Base-by-base conservation (phyloP, 2,797 vertebrate genomes). In the Tangara arthus region DNA sequence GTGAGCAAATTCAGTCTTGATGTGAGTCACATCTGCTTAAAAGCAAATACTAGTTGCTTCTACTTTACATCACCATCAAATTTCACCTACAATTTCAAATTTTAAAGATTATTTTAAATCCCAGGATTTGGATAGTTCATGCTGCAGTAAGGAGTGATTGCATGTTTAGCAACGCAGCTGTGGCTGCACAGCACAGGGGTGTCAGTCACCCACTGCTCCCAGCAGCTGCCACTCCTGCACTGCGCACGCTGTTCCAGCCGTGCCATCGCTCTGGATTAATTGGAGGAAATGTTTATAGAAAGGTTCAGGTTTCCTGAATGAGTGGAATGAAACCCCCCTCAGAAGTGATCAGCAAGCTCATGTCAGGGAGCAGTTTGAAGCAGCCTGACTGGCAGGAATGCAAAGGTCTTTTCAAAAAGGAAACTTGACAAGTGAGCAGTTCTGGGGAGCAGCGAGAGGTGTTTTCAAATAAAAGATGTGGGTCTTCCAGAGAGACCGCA, bases 201-300 rank as follows among this genome's bases (percentile, higher is more conserved):
- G 1, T 68, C 72, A 46, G 69, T 46, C 79, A 57, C 84, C 32
- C 35, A 0, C 47, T 44, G 87, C 87, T 80, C 28, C 72, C 0
- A 0, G 15, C 4, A 0, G 30, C 80, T 91, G 75, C 73, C 22
- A 1, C 57, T 61, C 65, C 72, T 56, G 44, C 84, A 8, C 72
- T 52, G 64, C 3, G 0, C 1, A 3, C 46, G 72, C 84, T 41
- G 28, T 13, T 92, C 24, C 30, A 90, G 65, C 55, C 26, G 0
- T 57, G 70, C 82, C 79, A 28, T 23, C 0, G 4, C 77, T 66
- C 56, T 57, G 60, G 71, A 95, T 97, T 95, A 80, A 57, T 26
- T 75, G 75, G 39, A 92, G 78, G 89, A 94, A 97, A 89, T 92
- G 90, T 90, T 92, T 87, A 85, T 85, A 69, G 90, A 91, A 93